Percentiles rank a stretch among this genome's conserved stretches.
Evolutionary conservation across 2,888 invertebrate genomes (phyloP).

Genomic region (Tetragnatha montana): DNA sequence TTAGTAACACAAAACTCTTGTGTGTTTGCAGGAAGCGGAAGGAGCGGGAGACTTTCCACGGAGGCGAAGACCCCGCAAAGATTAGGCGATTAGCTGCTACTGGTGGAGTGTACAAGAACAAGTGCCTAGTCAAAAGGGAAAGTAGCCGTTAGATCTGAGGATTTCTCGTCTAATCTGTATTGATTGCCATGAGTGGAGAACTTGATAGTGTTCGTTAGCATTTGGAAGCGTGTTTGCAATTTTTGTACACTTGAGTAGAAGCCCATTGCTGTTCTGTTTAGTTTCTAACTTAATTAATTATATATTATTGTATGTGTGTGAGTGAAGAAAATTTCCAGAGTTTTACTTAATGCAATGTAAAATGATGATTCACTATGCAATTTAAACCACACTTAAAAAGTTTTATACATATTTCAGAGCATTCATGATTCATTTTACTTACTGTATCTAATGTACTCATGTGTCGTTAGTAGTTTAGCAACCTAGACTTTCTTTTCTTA

Average conservation of each 20-base stretch:
- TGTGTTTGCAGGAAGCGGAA: constrained; percentile 44
- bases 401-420: constrained; percentile 8
- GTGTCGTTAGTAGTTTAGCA: constrained; percentile 9
- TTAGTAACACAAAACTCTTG: not conserved
- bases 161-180: constrained; percentile 24
- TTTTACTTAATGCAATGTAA: constrained; percentile 30
- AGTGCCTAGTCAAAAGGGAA: constrained; percentile 66
- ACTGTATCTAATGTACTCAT: constrained; percentile 11
- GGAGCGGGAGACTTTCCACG: constrained; percentile 49
- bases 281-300: constrained; percentile 3
- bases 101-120: constrained; percentile 52
- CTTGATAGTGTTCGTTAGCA: constrained; percentile 40
- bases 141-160: constrained; percentile 60
- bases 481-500: constrained; percentile 11
- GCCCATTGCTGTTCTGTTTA: constrained; percentile 27
- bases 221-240: constrained; percentile 13
- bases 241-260: constrained; percentile 51
- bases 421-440: constrained; percentile 19
- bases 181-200: constrained; percentile 5
- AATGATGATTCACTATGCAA: constrained; percentile 20
- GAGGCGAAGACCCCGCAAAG: constrained; percentile 55
- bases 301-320: constrained; percentile 11
- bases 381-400: constrained; percentile 20
- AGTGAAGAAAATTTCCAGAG: constrained; percentile 3
- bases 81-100: constrained; percentile 47